Evolutionary conservation across 2,888 invertebrate genomes (phyloP).

Genomic region (Stenurella melanura): DNA sequence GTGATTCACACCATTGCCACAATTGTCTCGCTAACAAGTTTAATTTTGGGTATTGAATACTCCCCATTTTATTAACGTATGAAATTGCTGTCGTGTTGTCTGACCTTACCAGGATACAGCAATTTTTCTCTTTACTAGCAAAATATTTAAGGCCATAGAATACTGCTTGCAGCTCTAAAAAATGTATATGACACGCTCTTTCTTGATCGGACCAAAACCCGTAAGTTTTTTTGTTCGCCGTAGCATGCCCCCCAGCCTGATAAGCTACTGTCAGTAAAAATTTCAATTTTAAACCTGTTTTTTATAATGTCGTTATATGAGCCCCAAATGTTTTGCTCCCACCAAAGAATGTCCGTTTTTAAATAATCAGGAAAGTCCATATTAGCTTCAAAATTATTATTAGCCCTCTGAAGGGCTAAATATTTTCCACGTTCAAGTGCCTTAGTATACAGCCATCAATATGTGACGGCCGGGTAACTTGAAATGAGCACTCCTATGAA

Average conservation of each 20-base stretch:
- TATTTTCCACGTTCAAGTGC: conserved; percentile 48
- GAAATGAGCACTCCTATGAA: conserved; percentile 39
- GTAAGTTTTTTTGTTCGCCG: conserved; percentile 36
- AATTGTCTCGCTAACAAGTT: not conserved
- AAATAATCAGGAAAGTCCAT: conserved; percentile 13
- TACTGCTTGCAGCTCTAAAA: not conserved
- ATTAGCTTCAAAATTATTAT: conserved; percentile 16
- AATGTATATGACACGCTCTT: too few species aligned
- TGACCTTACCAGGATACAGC: not conserved
- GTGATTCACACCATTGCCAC: conserved; percentile 12
- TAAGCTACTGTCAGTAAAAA: conserved; percentile 45
- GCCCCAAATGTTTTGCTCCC: conserved; percentile 24
- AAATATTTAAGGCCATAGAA: not conserved
- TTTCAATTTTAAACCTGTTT: conserved; percentile 34
- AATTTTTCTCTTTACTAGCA: not conserved
- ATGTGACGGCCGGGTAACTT: conserved; percentile 38
- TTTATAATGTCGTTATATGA: conserved; percentile 24
- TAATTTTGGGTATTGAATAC: not conserved
- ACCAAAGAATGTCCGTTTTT: conserved; percentile 29
- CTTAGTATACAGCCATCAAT: conserved; percentile 37
- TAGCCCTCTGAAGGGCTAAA: conserved; percentile 41
- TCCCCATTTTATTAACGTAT: not conserved
- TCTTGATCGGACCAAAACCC: conserved; percentile 53
- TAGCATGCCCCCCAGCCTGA: conserved; percentile 56
- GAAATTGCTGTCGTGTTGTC: not conserved